phyloP scores from a whole-genome alignment of 2,113 vertebrate species.

The Mohoua ochrocephala region DNA sequence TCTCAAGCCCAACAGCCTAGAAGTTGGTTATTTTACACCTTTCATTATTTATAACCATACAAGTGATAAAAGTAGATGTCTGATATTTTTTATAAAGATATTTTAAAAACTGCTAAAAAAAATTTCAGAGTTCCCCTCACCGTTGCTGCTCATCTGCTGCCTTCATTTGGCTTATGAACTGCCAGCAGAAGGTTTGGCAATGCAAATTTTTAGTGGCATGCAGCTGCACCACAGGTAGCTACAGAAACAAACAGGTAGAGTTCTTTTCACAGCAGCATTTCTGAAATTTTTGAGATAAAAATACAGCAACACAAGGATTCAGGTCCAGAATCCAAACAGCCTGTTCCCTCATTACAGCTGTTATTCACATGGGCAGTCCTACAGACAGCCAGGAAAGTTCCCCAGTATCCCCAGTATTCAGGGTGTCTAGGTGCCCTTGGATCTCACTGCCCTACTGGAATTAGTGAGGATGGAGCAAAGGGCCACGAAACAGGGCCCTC shows the following conservation, averaged over 20 bases:
- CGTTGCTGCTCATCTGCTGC: background rate
- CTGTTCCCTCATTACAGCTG: background rate
- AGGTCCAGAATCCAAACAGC: background rate
- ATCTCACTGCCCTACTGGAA: background rate
- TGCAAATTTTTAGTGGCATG: background rate
- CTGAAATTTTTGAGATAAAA: background rate
- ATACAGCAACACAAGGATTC: background rate
- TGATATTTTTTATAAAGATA: background rate
- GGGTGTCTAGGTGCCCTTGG: background rate
- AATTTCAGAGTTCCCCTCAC: background rate
- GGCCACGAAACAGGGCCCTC: background rate
- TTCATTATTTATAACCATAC: background rate
- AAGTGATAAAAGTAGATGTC: background rate
- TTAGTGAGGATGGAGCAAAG: fast-evolving
- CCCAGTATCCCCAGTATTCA: background rate
- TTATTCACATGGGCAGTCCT: background rate
- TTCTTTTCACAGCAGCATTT: constrained; percentile 1
- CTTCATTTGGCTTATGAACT: background rate
- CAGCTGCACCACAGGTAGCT: constrained; percentile 10
- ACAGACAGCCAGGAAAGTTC: background rate
- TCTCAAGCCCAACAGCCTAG: background rate
- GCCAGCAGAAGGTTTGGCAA: constrained; percentile 18
- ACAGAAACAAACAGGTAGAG: constrained; percentile 33
- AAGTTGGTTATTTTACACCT: background rate
- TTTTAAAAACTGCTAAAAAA: background rate